Evolutionary conservation across 2,888 invertebrate species (phyloP).

Genomic region (Empis stercorea): DNA sequence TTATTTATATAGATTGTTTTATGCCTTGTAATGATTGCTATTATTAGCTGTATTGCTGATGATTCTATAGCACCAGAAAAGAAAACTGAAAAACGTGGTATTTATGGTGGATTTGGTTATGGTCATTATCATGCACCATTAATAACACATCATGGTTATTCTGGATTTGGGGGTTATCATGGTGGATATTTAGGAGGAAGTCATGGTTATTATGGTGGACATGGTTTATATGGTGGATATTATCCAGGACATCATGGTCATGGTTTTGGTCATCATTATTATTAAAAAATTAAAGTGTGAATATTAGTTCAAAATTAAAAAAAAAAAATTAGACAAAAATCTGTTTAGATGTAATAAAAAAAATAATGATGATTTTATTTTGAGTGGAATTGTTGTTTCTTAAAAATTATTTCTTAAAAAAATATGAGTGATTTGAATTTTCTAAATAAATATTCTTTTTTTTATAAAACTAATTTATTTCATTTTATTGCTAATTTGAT

Average conservation of each 20-base stretch:
- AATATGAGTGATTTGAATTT: no score
- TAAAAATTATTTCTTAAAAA: no score
- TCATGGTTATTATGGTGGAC: background rate
- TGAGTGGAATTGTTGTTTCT: no score
- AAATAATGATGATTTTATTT: no score
- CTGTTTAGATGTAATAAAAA: no score
- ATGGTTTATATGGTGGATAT: background rate
- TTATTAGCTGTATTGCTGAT: background rate
- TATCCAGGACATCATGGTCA: background rate
- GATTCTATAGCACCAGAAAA: background rate
- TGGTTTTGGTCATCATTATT: constrained; percentile 6
- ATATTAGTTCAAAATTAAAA: background rate
- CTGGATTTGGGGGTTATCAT: background rate
- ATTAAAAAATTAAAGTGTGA: background rate
- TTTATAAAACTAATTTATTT: no score
- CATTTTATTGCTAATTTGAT: no score
- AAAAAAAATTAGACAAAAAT: background rate
- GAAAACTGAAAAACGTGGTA: constrained; percentile 13
- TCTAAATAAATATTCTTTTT: no score
- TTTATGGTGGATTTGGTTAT: constrained; percentile 13
- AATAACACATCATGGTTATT: constrained; percentile 2
- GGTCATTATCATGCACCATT: constrained; percentile 3
- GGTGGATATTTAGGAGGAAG: background rate
- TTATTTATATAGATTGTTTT: no score
- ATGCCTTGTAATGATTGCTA: no score